Evolutionary conservation across 2,113 vertebrate genomes (phyloP).

Genomic region (Mirza zaza): DNA sequence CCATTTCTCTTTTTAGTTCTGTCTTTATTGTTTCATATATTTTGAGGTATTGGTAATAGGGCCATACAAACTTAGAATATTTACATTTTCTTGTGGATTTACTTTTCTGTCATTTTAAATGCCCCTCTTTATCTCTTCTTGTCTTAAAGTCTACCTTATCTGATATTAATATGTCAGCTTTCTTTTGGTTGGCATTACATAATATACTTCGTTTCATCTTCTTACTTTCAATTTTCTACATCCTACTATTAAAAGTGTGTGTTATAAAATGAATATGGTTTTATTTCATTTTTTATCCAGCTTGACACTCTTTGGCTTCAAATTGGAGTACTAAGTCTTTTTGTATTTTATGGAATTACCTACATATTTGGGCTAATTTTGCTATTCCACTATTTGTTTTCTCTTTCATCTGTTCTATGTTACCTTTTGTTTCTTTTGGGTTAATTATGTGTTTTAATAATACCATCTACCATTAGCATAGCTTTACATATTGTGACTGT

Average conservation of each 20-base stretch:
- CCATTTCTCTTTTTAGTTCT: neutral
- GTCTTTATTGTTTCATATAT: neutral
- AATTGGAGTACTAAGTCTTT: neutral
- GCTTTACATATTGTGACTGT: neutral
- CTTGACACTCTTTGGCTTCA: neutral
- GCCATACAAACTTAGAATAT: neutral
- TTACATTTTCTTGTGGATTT: neutral
- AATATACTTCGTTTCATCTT: neutral
- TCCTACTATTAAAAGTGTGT: constrained; percentile 10
- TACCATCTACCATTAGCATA: neutral
- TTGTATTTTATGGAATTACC: neutral
- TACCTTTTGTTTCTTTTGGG: neutral
- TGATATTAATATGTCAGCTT: neutral
- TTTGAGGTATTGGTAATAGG: neutral
- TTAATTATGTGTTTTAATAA: neutral
- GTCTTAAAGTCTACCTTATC: neutral
- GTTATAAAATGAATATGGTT: neutral
- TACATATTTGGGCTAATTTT: constrained; percentile 17
- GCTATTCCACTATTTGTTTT: neutral
- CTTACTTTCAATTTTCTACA: neutral
- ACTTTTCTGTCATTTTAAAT: neutral
- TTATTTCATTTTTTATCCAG: constrained; percentile 8
- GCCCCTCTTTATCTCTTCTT: neutral
- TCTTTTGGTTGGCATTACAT: neutral
- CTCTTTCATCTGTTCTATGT: neutral